Base-by-base conservation (phyloP, 2,113 vertebrate genomes). In the Tachysurus fulvidraco region DNA sequence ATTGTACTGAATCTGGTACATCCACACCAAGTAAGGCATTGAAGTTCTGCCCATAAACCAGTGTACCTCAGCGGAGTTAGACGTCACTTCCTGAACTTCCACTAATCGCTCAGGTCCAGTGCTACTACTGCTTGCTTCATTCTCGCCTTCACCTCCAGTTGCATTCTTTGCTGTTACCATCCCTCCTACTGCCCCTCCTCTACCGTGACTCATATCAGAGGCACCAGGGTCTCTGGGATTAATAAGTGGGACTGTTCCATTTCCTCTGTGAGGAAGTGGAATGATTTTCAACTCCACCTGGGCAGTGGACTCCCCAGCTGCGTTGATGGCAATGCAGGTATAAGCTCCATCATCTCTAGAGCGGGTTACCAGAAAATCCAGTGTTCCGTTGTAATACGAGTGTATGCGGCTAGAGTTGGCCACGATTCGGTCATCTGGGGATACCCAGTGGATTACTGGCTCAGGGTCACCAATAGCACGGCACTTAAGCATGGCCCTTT, bases 281-380 rank as follows among this genome's bases (percentile, higher is more conserved):
- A 98, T 96, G 89, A 98, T 96, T 91, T 96, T 96, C 16, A 98
- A 92, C 88, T 97, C 96, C 55, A 97, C 96, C 0, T 91, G 93
- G 54, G 97, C 96, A 0, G 96, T 97, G 13, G 97, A 95, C 91
- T 98, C 97, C 0, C 97, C 96, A 0, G 97, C 97, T 0, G 97
- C 96, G 57, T 98, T 97, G 90, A 97, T 97, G 21, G 97, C 96
- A 3, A 98, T 97, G 88, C 97, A 98, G 0, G 96, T 97, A 85
- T 97, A 98, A n/a, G 91, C 88, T 16, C 96, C 97, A 0, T 96
- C 96, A 0, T 98, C 97, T 57, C 96, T 94, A 0, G 96, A 94
- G 0, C 96, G 94, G 0, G 97, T 96, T 87, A 96, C 97, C 85
- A 97, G 92, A 46, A 98, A 93, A 91, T 98, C 97, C 91, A 98